Evolutionary conservation across 2,797 vertebrate genomes (phyloP).

Genomic region (Syngnathus acus): DNA sequence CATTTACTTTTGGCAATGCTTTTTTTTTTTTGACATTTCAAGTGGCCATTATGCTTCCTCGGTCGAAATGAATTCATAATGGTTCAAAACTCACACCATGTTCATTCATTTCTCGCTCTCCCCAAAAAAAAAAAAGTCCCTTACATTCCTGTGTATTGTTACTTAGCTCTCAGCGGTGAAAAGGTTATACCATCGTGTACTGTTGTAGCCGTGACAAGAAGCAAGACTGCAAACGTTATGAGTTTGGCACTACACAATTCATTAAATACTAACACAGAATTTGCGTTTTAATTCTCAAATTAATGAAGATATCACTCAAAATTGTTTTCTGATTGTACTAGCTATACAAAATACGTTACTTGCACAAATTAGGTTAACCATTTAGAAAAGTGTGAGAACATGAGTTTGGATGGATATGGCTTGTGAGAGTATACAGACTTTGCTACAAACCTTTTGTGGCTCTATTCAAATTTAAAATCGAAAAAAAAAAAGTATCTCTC

Average conservation of each 20-base stretch:
- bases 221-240: conserved; percentile 56
- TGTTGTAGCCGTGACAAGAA: conserved; percentile 51
- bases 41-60: conserved; percentile 19
- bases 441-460: conserved; percentile 77
- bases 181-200: conserved; percentile 27
- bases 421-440: conserved; percentile 78
- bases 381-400: conserved; percentile 66
- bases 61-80: conserved; percentile 61
- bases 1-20: conserved; percentile 8
- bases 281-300: conserved; percentile 60
- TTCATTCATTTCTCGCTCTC: conserved; percentile 56
- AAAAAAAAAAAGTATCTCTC: background rate
- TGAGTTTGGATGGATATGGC: conserved; percentile 68
- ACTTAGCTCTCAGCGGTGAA: conserved; percentile 27
- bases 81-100: conserved; percentile 54
- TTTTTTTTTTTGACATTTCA: conserved; percentile 30
- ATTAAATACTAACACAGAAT: conserved; percentile 69
- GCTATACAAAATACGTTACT: conserved; percentile 73
- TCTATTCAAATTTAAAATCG: conserved; percentile 56
- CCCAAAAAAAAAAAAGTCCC: conserved; percentile 10
- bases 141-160: conserved; percentile 18
- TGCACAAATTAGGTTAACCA: conserved; percentile 71
- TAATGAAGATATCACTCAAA: conserved; percentile 65
- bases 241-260: conserved; percentile 68
- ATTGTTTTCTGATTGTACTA: conserved; percentile 69